Conservation (phyloP, 2,113 vertebrate genomes). For the Onychostruthus taczanowskii region DNA sequence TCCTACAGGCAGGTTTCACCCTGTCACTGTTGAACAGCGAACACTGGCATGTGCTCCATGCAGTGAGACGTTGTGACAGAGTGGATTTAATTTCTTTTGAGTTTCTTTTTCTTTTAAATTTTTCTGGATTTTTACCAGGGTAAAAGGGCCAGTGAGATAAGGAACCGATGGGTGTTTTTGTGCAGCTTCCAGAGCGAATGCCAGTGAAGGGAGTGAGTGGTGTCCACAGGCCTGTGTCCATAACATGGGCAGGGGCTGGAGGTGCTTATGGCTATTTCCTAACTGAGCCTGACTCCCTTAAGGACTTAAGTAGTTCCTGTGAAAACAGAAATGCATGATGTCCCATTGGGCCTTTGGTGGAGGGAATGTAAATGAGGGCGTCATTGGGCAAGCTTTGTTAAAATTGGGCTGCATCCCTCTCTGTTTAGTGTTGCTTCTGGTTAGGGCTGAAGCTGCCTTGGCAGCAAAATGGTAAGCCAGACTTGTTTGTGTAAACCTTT, state of each 20-base stretch:
- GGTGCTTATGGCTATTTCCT: background rate
- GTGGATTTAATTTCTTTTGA: background rate
- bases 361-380: fast-evolving
- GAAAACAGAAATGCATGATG: background rate
- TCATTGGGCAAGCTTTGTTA: background rate
- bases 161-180: fast-evolving
- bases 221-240: fast-evolving
- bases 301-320: background rate
- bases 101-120: too few species aligned
- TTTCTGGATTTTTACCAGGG: background rate
- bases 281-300: background rate
- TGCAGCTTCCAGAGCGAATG: background rate
- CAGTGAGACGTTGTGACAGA: background rate
- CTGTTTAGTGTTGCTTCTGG: background rate
- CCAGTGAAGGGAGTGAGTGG: background rate
- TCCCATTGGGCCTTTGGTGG: fast-evolving
- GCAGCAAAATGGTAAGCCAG: background rate
- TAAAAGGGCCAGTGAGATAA: background rate
- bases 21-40: fast-evolving
- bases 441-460: background rate
- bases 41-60: fast-evolving
- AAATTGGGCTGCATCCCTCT: background rate
- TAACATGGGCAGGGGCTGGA: background rate
- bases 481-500: constrained; percentile 9
- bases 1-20: background rate